Evolutionary conservation across 1,140 invertebrate species (phyloP), one percentile per base, ranked within the genome.

Genomic region (Drosophila punjabiensis): DNA sequence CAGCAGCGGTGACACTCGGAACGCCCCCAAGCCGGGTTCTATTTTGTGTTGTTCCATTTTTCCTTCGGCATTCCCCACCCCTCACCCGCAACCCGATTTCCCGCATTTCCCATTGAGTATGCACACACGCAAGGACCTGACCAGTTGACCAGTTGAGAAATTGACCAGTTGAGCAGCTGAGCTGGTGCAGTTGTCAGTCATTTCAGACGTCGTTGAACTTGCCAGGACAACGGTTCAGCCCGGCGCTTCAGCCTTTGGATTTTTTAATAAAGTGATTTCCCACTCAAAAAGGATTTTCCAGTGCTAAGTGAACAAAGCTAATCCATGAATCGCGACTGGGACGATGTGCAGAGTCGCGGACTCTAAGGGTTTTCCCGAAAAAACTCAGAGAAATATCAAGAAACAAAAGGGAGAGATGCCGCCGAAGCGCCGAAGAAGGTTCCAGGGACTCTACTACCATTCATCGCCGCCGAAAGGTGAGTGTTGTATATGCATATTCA

Each of bases 401-500:
- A 37, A 41, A 20, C n/a, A 16, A 45, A 39, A 30, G 55, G 10
- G 4, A 67, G 32, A 16, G 3, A 93, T 93, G 92, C 92, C 92
- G 50, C 92, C 92, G 35, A 93, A 93, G 65, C 82, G 92, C 10
- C 62, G 92, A 35, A 74, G 91, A 24, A 68, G 90, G 66, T 92
- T 92, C 66, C 93, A 94, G 91, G 94, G 94, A 52, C 91, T 95
- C 9, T 95, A 95, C 58, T 94, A 94, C 66, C 94, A 95, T 84
- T 94, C 94, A 58, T 94, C 94, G 74, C 94, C 94, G 20, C 94
- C 94, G 28, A 94, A 94, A 93, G 94, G 94, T 95, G 87, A 93
- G 93, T 88, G 10, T 14, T 18, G n/a, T 14, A 43, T 55, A 50
- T 60, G 18, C 60, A 58, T 66, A 45, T 45, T 30, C 43, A 60